Evolutionary conservation across 2,888 invertebrate genomes (phyloP).

Genomic region (Taphrorychus bicolor): DNA sequence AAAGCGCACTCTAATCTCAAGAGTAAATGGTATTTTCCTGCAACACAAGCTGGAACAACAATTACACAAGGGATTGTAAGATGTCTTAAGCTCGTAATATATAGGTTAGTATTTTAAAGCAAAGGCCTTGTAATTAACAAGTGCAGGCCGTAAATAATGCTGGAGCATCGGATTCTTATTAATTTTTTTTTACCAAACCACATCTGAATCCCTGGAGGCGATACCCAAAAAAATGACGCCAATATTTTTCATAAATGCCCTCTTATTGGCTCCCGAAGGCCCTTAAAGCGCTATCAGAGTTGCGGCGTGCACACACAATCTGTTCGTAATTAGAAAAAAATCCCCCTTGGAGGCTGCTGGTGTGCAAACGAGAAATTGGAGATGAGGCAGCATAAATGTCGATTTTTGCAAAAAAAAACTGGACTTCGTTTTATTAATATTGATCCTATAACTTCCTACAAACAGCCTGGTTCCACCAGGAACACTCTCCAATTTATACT

Average conservation of each 20-base stretch:
- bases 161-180: background rate
- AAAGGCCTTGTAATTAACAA: background rate
- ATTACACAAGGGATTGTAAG: background rate
- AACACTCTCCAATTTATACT: background rate
- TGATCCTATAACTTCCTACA: background rate
- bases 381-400: slow-evolving; percentile 16
- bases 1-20: background rate
- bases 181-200: background rate
- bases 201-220: slow-evolving; percentile 13
- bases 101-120: background rate
- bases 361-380: slow-evolving; percentile 45
- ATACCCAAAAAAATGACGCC: slow-evolving; percentile 40
- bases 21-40: background rate
- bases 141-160: background rate
- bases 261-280: slow-evolving; percentile 51
- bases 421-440: no score
- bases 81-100: background rate
- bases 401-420: background rate
- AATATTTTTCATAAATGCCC: slow-evolving; percentile 45
- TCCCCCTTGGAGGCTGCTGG: slow-evolving; percentile 36
- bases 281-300: slow-evolving; percentile 52
- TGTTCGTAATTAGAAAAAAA: slow-evolving; percentile 52
- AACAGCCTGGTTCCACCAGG: background rate
- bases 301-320: slow-evolving; percentile 49
- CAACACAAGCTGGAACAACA: background rate